Evolutionary conservation across 2,113 vertebrate species (phyloP).

Genomic region (Marmota monax): DNA sequence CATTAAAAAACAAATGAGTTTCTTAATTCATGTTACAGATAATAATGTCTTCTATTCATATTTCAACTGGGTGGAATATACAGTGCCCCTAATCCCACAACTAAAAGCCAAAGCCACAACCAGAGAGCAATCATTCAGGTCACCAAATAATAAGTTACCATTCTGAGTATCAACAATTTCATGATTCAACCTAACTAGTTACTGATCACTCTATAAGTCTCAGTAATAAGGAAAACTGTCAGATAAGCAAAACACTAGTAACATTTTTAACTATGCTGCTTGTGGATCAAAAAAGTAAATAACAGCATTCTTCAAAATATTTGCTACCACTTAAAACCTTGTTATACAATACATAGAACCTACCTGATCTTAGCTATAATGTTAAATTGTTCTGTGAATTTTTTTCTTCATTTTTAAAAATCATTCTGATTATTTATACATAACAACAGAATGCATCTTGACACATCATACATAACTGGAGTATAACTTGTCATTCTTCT

Average conservation of each 20-base stretch:
- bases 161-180: not conserved
- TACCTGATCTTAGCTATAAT: not conserved
- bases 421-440: too few species aligned
- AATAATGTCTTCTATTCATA: not conserved
- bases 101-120: not conserved
- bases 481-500: too few species aligned
- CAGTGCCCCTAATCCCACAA: not conserved
- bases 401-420: too few species aligned
- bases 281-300: not conserved
- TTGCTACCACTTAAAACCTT: not conserved
- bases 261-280: not conserved
- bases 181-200: not conserved
- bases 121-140: not conserved
- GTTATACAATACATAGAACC: not conserved
- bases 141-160: not conserved
- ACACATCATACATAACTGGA: too few species aligned
- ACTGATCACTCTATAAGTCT: not conserved
- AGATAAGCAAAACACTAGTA: not conserved
- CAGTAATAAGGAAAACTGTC: not conserved
- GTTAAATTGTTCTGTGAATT: not conserved
- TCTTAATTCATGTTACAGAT: not conserved
- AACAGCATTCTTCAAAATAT: not conserved
- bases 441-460: too few species aligned
- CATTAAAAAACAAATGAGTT: not conserved
- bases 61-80: not conserved